Evolutionary conservation across 2,113 vertebrate species (phyloP).

Genomic region (Crotalus tigris): DNA sequence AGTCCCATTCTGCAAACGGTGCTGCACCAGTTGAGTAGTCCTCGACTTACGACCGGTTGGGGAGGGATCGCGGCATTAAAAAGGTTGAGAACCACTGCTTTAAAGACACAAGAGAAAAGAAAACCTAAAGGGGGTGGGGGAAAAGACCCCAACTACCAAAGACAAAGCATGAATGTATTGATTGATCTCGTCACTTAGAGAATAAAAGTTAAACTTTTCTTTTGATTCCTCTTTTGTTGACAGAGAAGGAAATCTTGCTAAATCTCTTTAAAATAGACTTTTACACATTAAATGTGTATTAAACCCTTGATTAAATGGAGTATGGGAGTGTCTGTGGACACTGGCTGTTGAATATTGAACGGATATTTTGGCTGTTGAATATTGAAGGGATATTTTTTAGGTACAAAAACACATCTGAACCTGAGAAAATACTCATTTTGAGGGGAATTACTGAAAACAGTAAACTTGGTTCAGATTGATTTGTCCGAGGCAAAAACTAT

Average conservation of each 20-base stretch:
- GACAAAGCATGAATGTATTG: not conserved
- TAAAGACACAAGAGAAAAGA: not conserved
- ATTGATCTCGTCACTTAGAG: not conserved
- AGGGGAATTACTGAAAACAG: not conserved
- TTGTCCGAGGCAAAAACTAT: not conserved
- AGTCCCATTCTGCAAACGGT: no score
- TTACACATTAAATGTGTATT: not conserved
- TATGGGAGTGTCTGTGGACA: not conserved
- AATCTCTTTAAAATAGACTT: not conserved
- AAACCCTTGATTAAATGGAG: not conserved
- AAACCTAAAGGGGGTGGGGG: not conserved
- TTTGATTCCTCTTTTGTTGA: not conserved
- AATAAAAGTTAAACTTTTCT: not conserved
- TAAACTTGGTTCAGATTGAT: not conserved
- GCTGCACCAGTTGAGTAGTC: no score
- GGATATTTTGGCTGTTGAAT: not conserved
- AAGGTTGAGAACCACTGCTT: no score
- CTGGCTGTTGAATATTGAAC: not conserved
- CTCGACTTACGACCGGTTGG: no score
- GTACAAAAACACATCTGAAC: no score
- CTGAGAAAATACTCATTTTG: not conserved
- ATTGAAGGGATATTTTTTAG: no score
- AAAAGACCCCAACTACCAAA: not conserved
- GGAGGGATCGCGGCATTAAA: no score
- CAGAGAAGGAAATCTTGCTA: not conserved